Base-by-base conservation (phyloP, 2,113 vertebrate species). In the Phaethornis superciliosus region DNA sequence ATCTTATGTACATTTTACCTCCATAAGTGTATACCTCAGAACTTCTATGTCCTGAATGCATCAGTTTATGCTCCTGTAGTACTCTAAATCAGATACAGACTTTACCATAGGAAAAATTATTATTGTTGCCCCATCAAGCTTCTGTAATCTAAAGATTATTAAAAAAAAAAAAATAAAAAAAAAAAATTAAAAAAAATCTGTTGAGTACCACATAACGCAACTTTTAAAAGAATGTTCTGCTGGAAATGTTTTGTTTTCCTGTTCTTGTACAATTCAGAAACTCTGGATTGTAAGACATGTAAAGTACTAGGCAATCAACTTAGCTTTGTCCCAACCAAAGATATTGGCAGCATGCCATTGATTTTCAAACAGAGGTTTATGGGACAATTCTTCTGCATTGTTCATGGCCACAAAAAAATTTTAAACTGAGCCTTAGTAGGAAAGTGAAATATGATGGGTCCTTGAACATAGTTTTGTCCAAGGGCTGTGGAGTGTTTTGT, bases 91-190 rank as follows among this genome's bases (percentile, higher is more conserved):
- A 56, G 35, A 49, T 69, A 16, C 3, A 44, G 16, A 40, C 4
- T 79, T 56, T 49, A 5, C 19, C 16, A 9, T 2, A 56, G 26
- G 27, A 52, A 63, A 27, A 37, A 47, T 2, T 1, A 28, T 1
- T 4, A 16, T 19, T 4, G 11, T 62, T 54, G 15, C 27, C 37
- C 5, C 19, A 12, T 33, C 47, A 22, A 0, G 0, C 8, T 81
- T 80, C 40, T 72, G 0, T 26, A 44, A 58, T 2, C 30, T 69
- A 35, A 81, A 87, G 2, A 4, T 6, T 87, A 40, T 40, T 40
- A 40, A 40, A 40, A 40, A 40, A 40, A 40, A 40, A 40, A 40
- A 12, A 40, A 40, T 12, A 40, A 40, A 40, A 40, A 40, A 40
- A 40, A 40, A 12, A 40, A 40, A 40, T 12, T 12, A 40, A 40